Evolutionary conservation across 2,113 vertebrate species (phyloP), one percentile per base, ranked within the genome.

Genomic region (Orientallactaga bullata): DNA sequence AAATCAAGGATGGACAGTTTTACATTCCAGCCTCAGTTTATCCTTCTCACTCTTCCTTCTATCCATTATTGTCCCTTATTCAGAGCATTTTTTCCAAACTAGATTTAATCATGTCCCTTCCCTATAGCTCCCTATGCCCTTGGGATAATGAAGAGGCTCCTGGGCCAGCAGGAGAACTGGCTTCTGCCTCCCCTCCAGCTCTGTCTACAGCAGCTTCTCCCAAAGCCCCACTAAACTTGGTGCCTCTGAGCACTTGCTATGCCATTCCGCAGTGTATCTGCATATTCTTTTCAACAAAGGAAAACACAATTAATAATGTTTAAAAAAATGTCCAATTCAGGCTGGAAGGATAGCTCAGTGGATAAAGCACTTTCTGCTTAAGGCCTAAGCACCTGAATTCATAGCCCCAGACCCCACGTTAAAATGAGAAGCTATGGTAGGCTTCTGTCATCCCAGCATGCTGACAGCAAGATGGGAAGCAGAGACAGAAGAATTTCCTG

Each of bases 31-130:
- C 76, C 76, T 91, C 61, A 5, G 0, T 55, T 35, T 37, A 77
- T 30, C 60, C 42, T 61, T 23, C 39, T 13, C 77, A 72, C 6
- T 20, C 28, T 39, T 51, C 28, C n/a, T 15, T 58, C 17, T 32
- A 15, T 20, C 63, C 8, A 7, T 15, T 9, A 63, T 0, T 35
- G 13, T 42, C 32, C 58, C 63, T 66, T 35, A 51, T 47, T 78
- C 65, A 91, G 23, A 88, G 23, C n/a, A n/a, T 15, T 79, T 95
- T 95, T 83, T 60, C 26, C 23, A 30, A 35, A 47, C 65, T 7
- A n/a, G 80, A 39, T 58, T 93, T 55, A 1, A 15, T 61, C 35
- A 39, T 7, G 32, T 55, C 68, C 37, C 28, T 68, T 74, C 60
- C 72, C 47, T 65, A 74, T 60, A 30, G 24, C 66, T 69, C 32